Base-by-base conservation (phyloP, 2,888 invertebrate genomes). In the Dicranocentrus wangi region DNA sequence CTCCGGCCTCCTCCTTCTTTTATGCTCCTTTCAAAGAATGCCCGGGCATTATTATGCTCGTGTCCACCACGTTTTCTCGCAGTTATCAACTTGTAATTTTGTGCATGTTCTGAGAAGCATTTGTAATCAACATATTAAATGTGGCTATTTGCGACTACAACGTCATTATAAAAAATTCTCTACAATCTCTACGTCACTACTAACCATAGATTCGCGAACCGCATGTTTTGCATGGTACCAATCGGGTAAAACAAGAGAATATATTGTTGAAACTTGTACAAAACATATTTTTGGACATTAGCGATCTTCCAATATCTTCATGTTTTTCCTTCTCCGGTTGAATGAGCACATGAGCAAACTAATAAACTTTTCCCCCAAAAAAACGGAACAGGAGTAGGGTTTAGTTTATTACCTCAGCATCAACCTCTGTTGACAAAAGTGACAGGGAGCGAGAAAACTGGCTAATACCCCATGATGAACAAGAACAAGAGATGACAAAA, bases 271-370 rank as follows among this genome's bases (percentile, higher is more conserved):
- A n/a, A n/a, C n/a, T n/a, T n/a, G n/a, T n/a, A n/a, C n/a, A n/a
- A n/a, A 77, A 77, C 68, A 77, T 63, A 77, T 77, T n/a, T n/a
- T 77, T 77, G 69, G 77, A 77, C 69, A 69, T 68, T 47, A 61
- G 61, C 69, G 77, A 69, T 61, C 77, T 58, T 27, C 65, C 66
- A 68, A 32, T 77, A 69, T 77, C 75, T 69, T 47, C 60, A 7
- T 60, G 60, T 76, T 76, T 76, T 69, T 69, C 51, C 19, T 28
- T 19, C 61, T 39, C 77, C 66, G 53, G 73, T 28, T 58, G 42
- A 76, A 27, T 47, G 60, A 76, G 28, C 75, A 76, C 55, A 68
- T 76, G 75, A 68, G 47, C 28, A 66, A 76, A 68, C 27, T 65
- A 55, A 76, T 76, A 76, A 75, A 75, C 73, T 27, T 47, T 5